Base-by-base conservation (phyloP, 2,888 invertebrate species). In the Calameuta filiformis region DNA sequence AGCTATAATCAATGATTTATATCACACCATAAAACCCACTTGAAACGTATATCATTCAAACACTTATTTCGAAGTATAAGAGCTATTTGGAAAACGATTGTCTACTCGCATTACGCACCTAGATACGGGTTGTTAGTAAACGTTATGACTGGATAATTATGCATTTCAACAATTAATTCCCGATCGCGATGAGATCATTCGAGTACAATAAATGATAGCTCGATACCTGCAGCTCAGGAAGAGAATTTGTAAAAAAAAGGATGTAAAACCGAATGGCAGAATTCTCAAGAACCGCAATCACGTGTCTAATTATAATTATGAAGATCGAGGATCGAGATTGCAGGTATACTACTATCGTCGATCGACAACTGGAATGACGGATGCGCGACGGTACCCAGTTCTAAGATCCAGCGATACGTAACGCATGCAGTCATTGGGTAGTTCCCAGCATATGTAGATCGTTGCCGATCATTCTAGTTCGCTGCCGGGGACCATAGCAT, bases 361-460 rank as follows among this genome's bases (percentile, higher is more conserved):
- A 71, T 71, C 71, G 31, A 34, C 71, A 71, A 71, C 31, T 34
- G 33, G 71, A 34, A 34, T 71, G 71, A 71, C 71, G 71, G 34
- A 71, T 71, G 23, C 71, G 71, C 71, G 71, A 71, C 34, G 71
- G 71, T 34, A 71, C 30, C 56, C 56, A 56, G 56, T 12, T 71
- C 71, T 71, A 71, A 71, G 71, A 71, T 71, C 71, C 71, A 31
- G 71, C 71, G 71, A 71, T 71, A 71, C 71, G 71, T 56, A 56
- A 56, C 71, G 71, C 71, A 33, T 71, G 56, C 71, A 71, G 71
- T 71, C 71, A 71, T 71, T 71, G 71, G 71, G 71, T 71, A 71
- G 71, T 71, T 71, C 71, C 71, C 71, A 71, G 84, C 74, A 81
- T 86, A 87, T 87, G 88, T 87, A 88, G 87, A 88, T 87, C 86